Evolutionary conservation across 2,113 vertebrate genomes (phyloP).

Genomic region (Hemicordylus capensis): DNA sequence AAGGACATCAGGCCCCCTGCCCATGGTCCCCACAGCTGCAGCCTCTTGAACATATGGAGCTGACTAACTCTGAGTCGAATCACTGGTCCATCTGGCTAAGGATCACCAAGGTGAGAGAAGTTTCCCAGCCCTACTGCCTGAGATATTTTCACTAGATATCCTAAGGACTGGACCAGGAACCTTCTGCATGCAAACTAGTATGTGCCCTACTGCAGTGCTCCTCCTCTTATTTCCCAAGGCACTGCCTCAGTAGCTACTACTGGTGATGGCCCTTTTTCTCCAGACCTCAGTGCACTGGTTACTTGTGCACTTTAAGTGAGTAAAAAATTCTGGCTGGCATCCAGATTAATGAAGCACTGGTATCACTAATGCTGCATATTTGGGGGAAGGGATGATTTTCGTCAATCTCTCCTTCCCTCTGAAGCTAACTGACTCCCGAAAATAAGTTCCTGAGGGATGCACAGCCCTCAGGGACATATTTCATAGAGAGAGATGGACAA

Average conservation of each 20-base stretch:
- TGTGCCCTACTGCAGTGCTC: too few species aligned
- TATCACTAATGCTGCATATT: too few species aligned
- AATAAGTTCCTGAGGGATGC: too few species aligned
- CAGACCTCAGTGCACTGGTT: not conserved
- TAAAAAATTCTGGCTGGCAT: too few species aligned
- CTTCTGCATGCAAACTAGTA: not conserved
- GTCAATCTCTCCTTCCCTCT: too few species aligned
- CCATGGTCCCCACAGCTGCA: not conserved
- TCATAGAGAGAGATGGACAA: too few species aligned
- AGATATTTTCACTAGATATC: not conserved
- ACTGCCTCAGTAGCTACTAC: too few species aligned
- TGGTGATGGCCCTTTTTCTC: too few species aligned
- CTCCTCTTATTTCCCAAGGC: not conserved
- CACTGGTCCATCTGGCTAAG: not conserved
- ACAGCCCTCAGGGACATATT: too few species aligned
- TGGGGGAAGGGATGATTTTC: too few species aligned
- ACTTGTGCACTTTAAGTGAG: not conserved
- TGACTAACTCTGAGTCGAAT: not conserved
- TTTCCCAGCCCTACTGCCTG: not conserved
- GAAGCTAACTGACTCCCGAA: too few species aligned
- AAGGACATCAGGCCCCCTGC: not conserved
- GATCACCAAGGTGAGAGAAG: not conserved
- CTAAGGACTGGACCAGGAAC: not conserved
- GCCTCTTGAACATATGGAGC: not conserved
- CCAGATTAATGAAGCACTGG: too few species aligned